Evolutionary conservation across 1,140 invertebrate species (phyloP).

Genomic region (Dendrolimus kikuchii): DNA sequence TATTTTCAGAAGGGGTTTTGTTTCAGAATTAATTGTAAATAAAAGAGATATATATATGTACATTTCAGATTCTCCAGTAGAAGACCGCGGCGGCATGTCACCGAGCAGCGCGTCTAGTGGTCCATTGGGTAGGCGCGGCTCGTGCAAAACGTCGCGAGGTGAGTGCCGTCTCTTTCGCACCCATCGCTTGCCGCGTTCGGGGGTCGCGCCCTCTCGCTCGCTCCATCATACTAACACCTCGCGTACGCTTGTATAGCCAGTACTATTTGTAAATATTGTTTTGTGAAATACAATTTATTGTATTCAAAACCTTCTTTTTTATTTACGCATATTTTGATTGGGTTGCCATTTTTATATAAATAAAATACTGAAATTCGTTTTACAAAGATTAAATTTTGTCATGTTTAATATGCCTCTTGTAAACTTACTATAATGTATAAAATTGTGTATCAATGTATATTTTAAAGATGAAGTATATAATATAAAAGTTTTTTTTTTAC

Average conservation of each 20-base stretch:
- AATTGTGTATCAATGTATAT: too few relatives aligned
- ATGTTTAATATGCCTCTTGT: too few relatives aligned
- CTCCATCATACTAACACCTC: constrained; percentile 2
- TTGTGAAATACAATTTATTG: too few relatives aligned
- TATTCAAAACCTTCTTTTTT: too few relatives aligned
- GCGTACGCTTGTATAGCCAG: constrained; percentile 2
- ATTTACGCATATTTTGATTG: background rate
- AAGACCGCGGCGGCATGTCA: constrained; percentile 83
- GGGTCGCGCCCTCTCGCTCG: constrained; percentile 1
- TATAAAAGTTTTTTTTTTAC: too few relatives aligned
- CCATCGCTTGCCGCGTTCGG: background rate
- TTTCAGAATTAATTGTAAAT: background rate
- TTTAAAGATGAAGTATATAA: too few relatives aligned
- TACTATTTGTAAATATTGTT: background rate
- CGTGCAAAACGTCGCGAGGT: constrained; percentile 91
- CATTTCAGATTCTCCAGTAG: constrained; percentile 81
- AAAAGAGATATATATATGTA: background rate
- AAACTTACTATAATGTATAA: too few relatives aligned
- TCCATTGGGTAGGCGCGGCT: constrained; percentile 82
- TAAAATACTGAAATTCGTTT: background rate
- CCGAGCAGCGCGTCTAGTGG: constrained; percentile 80
- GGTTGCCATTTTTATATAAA: background rate
- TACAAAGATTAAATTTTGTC: too few relatives aligned
- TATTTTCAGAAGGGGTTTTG: too few relatives aligned
- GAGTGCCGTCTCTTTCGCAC: constrained; percentile 17